These are phyloP conservation scores for Malurus alboscapulatus DNA, from an alignment of 2,113 vertebrate species.

Conservation along the genomic window DNA sequence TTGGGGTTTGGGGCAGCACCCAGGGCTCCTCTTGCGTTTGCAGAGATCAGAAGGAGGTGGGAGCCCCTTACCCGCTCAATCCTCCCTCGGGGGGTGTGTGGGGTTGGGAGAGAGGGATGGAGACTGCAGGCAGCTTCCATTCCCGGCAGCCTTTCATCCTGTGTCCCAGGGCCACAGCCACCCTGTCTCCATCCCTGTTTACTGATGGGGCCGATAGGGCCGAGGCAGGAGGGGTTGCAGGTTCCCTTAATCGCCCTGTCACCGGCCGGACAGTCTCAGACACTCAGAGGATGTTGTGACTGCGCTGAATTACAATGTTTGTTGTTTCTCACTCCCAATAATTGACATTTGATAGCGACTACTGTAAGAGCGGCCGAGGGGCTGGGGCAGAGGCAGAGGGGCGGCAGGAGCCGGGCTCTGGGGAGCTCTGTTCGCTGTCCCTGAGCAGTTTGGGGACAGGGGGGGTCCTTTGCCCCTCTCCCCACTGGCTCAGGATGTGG, in stretches of 20 bases:
- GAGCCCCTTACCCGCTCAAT: not conserved
- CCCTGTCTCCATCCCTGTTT: constrained; percentile 74
- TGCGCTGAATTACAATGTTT: constrained; percentile 68
- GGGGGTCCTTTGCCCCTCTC: not conserved
- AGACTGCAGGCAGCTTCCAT: not conserved
- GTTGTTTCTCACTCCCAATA: constrained; percentile 72
- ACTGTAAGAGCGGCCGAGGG: constrained; percentile 24
- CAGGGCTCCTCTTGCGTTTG: not conserved
- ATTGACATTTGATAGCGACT: constrained; percentile 71
- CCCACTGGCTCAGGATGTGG: not conserved
- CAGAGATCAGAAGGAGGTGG: not conserved
- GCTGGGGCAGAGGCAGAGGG: not conserved
- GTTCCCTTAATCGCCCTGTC: constrained; percentile 63
- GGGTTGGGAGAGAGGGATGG: not conserved
- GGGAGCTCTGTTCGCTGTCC: not conserved
- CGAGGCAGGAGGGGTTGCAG: constrained; percentile 44
- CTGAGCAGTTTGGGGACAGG: not conserved
- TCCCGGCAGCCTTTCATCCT: constrained; percentile 47
- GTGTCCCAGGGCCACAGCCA: constrained; percentile 70
- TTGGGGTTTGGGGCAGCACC: not conserved
- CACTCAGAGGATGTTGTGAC: constrained; percentile 74
- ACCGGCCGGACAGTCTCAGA: constrained; percentile 47
- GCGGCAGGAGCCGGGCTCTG: not conserved
- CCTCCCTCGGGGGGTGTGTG: not conserved
- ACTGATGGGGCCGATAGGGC: constrained; percentile 71